These are phyloP conservation scores for Oryzias javanicus DNA, from an alignment of 2,113 vertebrate species.

Conservation along the genomic window DNA sequence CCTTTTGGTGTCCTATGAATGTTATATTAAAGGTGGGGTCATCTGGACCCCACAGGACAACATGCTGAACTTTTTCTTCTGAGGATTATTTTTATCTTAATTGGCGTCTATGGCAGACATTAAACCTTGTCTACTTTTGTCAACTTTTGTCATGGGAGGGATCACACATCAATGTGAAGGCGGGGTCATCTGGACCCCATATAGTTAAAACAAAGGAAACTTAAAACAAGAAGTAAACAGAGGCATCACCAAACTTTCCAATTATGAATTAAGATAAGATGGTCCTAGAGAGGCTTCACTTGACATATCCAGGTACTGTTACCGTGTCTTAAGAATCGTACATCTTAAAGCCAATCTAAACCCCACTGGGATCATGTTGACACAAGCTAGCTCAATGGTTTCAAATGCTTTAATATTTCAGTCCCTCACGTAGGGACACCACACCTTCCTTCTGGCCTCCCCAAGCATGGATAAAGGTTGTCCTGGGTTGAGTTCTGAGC, in stretches of 20 bases:
- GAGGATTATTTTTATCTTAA: no score
- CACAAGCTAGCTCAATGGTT: slow-evolving; percentile 28
- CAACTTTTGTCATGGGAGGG: no score
- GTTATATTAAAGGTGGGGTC: no score
- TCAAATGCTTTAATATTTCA: slow-evolving; percentile 62
- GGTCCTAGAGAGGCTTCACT: not conserved
- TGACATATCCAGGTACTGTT: slow-evolving; percentile 39
- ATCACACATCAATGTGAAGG: no score
- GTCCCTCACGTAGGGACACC: slow-evolving; percentile 39
- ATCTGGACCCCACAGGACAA: no score
- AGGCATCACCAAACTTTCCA: slow-evolving; percentile 4
- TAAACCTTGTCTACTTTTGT: no score
- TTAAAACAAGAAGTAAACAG: slow-evolving; percentile 6
- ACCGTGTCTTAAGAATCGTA: slow-evolving; percentile 20
- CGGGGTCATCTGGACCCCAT: no score
- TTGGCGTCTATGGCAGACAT: no score
- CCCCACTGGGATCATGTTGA: slow-evolving; percentile 28
- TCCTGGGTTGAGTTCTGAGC: slow-evolving; percentile 53
- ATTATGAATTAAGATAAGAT: not conserved
- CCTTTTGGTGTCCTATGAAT: no score
- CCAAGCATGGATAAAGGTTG: slow-evolving; percentile 65
- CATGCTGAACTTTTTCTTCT: no score
- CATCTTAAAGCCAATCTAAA: slow-evolving; percentile 27
- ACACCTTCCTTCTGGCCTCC: slow-evolving; percentile 43
- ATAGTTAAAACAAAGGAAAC: no score